Conservation (phyloP, 1,140 invertebrate genomes). For the Hyphantria cunea region DNA sequence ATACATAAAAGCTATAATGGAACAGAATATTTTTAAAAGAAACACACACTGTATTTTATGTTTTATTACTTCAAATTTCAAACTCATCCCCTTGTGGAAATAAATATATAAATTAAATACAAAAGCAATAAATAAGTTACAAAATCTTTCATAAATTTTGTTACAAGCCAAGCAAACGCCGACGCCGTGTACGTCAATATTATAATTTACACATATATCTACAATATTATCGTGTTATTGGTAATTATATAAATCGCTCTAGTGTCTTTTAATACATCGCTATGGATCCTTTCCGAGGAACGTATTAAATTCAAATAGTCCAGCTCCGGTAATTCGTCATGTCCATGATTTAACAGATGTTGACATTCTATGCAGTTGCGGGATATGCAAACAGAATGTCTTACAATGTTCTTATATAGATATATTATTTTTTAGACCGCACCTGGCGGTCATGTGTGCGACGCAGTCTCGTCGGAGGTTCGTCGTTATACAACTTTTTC, state of each 20-base stretch:
- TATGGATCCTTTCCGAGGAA: neutral
- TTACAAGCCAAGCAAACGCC: slow-evolving; percentile 31
- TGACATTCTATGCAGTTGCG: slow-evolving; percentile 13
- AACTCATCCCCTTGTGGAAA: slow-evolving; percentile 14
- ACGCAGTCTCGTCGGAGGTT: slow-evolving; percentile 59
- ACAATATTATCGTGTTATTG: neutral
- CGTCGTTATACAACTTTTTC: slow-evolving; percentile 49
- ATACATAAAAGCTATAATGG: too few relatives aligned
- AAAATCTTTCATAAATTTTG: slow-evolving; percentile 33
- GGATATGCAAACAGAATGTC: slow-evolving; percentile 10
- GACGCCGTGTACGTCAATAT: slow-evolving; percentile 28
- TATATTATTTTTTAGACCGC: slow-evolving; percentile 47
- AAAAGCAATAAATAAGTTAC: slow-evolving; percentile 39
- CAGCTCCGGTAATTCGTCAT: neutral
- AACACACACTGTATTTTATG: slow-evolving; percentile 2
- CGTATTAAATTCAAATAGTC: too few relatives aligned
- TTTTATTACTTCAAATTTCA: slow-evolving; percentile 37
- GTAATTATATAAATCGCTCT: neutral
- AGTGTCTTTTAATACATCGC: neutral
- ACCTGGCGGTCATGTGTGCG: slow-evolving; percentile 46
- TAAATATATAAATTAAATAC: slow-evolving; percentile 40
- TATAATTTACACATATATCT: slow-evolving; percentile 4
- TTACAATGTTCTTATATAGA: slow-evolving; percentile 1
- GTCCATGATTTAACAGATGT: slow-evolving; percentile 8
- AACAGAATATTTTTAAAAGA: neutral